Base-by-base conservation (phyloP, 1,140 invertebrate genomes). In the Grapholita molesta region DNA sequence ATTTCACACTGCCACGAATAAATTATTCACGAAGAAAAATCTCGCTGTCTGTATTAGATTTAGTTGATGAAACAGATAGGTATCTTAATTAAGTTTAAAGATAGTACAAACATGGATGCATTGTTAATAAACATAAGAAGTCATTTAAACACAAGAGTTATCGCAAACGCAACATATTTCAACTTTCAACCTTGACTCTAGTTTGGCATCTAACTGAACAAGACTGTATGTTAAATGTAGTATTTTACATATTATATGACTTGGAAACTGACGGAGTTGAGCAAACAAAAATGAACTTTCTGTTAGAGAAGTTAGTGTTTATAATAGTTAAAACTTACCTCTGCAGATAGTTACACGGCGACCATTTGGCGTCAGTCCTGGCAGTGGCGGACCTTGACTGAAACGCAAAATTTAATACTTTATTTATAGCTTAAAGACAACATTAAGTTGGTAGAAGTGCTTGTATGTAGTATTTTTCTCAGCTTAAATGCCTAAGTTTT, bases 351-450 rank as follows among this genome's bases (percentile, higher is more conserved):
- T 94, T 0, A 97, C 96, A 68, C 96, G 93, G 23, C 95, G 93
- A 1, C 96, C 96, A 38, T 96, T 94, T 3, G 95, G 94, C 0
- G 96, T 97, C 32, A 97, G 88, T 2, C 96, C 96, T 3, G 96
- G 96, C 61, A 97, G 84, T 53, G 96, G 95, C n/a, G 96, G 95
- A 48, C 95, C 92, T 73, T 96, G 94, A n/a, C 96, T 97, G 84
- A 8, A 92, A 93, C 42, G 42, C 18, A n/a, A 7, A 18, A 18
- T 21, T 21, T 21, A 48, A 68, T 12, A 55, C 8, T 0, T 12
- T 15, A 38, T 38, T 35, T 0, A 12, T 38, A 6, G 9, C 8
- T 11, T 33, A 11, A 33, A 33, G 9, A 33, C 9, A 33, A 38
- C 12, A 38, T 38, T n/a, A n/a, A n/a, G n/a, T n/a, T n/a, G n/a